phyloP scores from a whole-genome alignment of 2,888 invertebrate species.

The Papilio gigon region DNA sequence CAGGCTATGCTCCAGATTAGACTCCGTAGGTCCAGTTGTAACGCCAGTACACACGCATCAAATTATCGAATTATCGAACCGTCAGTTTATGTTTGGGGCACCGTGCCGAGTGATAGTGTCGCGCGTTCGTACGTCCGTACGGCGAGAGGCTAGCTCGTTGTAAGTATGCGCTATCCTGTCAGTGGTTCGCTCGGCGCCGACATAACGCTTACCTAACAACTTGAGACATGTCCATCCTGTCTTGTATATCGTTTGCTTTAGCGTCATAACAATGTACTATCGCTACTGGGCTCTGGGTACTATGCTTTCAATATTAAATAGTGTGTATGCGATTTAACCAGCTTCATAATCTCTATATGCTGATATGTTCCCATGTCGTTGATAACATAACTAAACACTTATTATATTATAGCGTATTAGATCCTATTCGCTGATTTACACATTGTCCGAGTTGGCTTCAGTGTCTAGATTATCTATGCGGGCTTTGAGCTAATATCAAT shows the following conservation, averaged over 20 bases:
- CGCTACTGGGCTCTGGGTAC: slow-evolving; percentile 82
- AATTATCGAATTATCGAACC: slow-evolving; percentile 66
- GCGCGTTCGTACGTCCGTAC: slow-evolving; percentile 66
- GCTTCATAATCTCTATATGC: slow-evolving; percentile 82
- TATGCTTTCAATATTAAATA: slow-evolving; percentile 82
- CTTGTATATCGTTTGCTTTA: slow-evolving; percentile 81
- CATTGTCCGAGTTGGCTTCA: slow-evolving; percentile 77
- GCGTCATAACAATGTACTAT: slow-evolving; percentile 79
- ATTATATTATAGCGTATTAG: slow-evolving; percentile 75
- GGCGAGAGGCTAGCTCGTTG: slow-evolving; percentile 75
- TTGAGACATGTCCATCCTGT: slow-evolving; percentile 76
- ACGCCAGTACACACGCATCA: slow-evolving; percentile 26
- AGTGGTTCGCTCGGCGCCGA: slow-evolving; percentile 74
- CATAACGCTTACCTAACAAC: slow-evolving; percentile 78
- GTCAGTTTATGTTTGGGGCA: slow-evolving; percentile 68
- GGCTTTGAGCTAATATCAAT: slow-evolving; percentile 79
- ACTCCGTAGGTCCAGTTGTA: slow-evolving; percentile 32
- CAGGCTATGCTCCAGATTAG: slow-evolving; percentile 63
- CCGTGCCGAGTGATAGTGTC: slow-evolving; percentile 65
- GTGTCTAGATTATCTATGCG: slow-evolving; percentile 81
- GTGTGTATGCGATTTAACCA: slow-evolving; percentile 81
- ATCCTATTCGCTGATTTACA: slow-evolving; percentile 76
- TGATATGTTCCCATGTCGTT: slow-evolving; percentile 80
- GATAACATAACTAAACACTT: slow-evolving; percentile 68
- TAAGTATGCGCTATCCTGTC: slow-evolving; percentile 74